Percentiles rank a stretch among this genome's conserved stretches.
Conservation (phyloP, 2,113 vertebrate species). For the Rhinopomastus cyanomelas region DNA sequence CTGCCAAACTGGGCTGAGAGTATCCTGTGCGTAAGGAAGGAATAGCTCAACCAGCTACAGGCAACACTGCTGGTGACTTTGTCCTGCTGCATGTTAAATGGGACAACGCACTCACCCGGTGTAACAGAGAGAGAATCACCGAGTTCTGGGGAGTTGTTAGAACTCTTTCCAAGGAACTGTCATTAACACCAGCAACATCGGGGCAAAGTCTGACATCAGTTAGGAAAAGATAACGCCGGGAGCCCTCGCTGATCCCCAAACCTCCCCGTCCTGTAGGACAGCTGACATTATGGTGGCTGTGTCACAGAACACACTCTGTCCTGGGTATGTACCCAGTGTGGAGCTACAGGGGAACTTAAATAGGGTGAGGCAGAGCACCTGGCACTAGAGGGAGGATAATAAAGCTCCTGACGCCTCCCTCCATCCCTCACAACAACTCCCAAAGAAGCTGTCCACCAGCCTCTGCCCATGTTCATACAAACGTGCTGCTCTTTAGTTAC, state of each 20-base stretch:
- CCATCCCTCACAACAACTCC: neutral
- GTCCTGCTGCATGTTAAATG: no score
- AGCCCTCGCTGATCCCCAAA: neutral
- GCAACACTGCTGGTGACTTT: neutral
- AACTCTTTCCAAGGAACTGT: neutral
- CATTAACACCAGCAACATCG: neutral
- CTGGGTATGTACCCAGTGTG: neutral
- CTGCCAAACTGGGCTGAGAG: no score
- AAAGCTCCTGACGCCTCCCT: neutral
- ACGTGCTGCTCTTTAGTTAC: neutral
- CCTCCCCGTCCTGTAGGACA: neutral
- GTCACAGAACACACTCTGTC: neutral
- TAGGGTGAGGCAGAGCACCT: fast-evolving
- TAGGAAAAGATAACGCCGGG: neutral
- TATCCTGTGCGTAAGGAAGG: neutral
- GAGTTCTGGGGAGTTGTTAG: neutral
- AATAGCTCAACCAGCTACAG: neutral
- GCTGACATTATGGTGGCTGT: neutral
- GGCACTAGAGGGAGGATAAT: no score
- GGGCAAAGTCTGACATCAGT: neutral
- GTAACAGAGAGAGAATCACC: neutral
- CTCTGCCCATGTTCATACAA: neutral
- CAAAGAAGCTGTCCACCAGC: neutral
- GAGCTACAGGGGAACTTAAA: neutral
- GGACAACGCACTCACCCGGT: neutral